phyloP scores from a whole-genome alignment of 2,888 invertebrate species.

The Merodon equestris region DNA sequence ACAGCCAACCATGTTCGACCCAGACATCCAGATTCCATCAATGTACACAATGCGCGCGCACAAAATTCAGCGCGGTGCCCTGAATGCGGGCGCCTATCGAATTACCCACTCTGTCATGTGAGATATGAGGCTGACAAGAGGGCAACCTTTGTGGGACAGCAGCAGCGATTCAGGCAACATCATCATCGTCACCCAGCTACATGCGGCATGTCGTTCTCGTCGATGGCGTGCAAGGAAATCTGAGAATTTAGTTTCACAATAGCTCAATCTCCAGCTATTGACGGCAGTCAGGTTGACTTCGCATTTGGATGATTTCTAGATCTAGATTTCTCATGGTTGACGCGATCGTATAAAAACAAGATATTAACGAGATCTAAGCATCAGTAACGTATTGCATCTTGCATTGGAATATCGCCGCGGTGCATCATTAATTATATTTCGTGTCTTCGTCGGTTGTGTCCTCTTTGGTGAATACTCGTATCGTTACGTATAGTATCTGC shows the following conservation, averaged over 20 bases:
- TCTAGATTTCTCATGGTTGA: constrained; percentile 63
- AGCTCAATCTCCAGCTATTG: constrained; percentile 40
- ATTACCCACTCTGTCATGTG: constrained; percentile 24
- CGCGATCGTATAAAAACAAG: constrained; percentile 65
- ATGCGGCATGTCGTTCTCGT: constrained; percentile 40
- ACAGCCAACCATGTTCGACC: constrained; percentile 20
- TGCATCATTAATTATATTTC: not conserved
- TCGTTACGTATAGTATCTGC: constrained; percentile 3
- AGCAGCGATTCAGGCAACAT: constrained; percentile 34
- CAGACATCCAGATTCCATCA: constrained; percentile 51
- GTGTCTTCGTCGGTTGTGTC: not conserved
- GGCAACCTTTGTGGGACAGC: constrained; percentile 59
- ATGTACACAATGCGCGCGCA: not conserved
- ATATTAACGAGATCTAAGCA: constrained; percentile 54
- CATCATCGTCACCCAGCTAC: constrained; percentile 29
- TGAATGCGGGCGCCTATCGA: constrained; percentile 48
- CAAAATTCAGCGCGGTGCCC: constrained; percentile 47
- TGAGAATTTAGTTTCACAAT: constrained; percentile 63
- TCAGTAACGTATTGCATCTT: constrained; percentile 66
- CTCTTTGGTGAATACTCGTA: not conserved
- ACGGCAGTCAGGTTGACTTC: constrained; percentile 53
- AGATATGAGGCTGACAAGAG: constrained; percentile 61
- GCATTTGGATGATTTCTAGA: constrained; percentile 60
- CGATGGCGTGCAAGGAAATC: constrained; percentile 44
- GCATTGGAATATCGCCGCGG: constrained; percentile 50